Conservation (phyloP, 2,113 vertebrate genomes). For the Dunckerocampus dactyliophorus region DNA sequence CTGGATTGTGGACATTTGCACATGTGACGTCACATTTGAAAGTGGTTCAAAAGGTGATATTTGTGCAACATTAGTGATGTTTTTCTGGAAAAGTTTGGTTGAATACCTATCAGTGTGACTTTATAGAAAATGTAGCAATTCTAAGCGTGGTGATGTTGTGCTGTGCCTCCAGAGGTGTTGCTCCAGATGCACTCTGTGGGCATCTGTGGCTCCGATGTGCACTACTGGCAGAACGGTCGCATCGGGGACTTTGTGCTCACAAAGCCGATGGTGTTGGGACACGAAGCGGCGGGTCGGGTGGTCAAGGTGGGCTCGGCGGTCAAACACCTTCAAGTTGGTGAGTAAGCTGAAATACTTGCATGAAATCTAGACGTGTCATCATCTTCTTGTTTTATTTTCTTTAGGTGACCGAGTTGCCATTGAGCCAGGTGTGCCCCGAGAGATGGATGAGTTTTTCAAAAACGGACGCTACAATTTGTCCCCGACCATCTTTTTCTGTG, state of each 20-base stretch:
- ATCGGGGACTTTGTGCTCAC: slow-evolving; percentile 85
- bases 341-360: neutral
- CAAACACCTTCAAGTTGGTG: slow-evolving; percentile 75
- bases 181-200: slow-evolving; percentile 94
- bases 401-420: slow-evolving; percentile 91
- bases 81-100: neutral
- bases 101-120: no score
- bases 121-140: neutral
- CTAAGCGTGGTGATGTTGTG: neutral
- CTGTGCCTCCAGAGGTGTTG: slow-evolving; percentile 79
- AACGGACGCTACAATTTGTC: slow-evolving; percentile 88
- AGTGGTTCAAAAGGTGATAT: no score
- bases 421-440: slow-evolving; percentile 85
- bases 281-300: slow-evolving; percentile 87
- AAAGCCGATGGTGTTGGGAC: slow-evolving; percentile 89
- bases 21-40: no score
- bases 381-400: neutral
- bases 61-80: neutral
- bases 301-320: slow-evolving; percentile 83
- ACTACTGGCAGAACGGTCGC: slow-evolving; percentile 89
- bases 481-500: slow-evolving; percentile 90
- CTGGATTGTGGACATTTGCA: no score
- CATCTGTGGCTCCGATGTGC: slow-evolving; percentile 94
- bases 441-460: slow-evolving; percentile 88
- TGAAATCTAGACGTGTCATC: neutral